These are phyloP conservation scores for Phycodurus eques DNA, from an alignment of 2,113 vertebrate genomes.

Conservation along the genomic window DNA sequence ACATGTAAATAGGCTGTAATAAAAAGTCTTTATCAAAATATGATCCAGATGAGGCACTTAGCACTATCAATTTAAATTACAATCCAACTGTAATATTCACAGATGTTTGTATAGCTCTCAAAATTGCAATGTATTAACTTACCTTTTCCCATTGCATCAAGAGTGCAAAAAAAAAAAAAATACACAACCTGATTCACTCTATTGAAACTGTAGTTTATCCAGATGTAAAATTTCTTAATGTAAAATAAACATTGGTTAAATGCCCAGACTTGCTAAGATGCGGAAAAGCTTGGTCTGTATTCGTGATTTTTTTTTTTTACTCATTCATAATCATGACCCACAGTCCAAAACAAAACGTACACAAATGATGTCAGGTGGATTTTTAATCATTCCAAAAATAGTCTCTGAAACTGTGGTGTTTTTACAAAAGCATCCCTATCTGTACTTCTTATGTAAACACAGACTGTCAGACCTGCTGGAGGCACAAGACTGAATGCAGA, in stretches of 20 bases:
- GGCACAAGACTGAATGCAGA: constrained; percentile 48
- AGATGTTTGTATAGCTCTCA: not conserved
- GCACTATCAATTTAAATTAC: not conserved
- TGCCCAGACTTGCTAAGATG: not conserved
- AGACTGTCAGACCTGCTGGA: constrained; percentile 51
- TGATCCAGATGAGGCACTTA: not conserved
- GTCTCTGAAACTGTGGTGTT: constrained; percentile 69
- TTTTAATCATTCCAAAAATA: constrained; percentile 76
- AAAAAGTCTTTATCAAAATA: too few species aligned
- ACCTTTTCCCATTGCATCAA: not conserved
- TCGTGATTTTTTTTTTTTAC: too few species aligned
- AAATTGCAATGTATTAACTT: not conserved
- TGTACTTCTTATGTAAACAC: constrained; percentile 69
- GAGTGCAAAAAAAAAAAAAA: not conserved
- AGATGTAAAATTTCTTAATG: not conserved
- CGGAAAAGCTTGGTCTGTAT: too few species aligned
- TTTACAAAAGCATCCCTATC: constrained; percentile 69
- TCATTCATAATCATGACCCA: not conserved
- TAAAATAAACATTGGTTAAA: not conserved
- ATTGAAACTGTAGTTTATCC: too few species aligned
- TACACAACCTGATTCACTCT: not conserved
- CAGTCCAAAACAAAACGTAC: constrained; percentile 9
- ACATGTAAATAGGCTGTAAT: too few species aligned
- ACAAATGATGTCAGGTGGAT: constrained; percentile 60
- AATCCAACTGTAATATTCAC: not conserved